Evolutionary conservation across 2,888 invertebrate genomes (phyloP).

Genomic region (Atrina japonica): DNA sequence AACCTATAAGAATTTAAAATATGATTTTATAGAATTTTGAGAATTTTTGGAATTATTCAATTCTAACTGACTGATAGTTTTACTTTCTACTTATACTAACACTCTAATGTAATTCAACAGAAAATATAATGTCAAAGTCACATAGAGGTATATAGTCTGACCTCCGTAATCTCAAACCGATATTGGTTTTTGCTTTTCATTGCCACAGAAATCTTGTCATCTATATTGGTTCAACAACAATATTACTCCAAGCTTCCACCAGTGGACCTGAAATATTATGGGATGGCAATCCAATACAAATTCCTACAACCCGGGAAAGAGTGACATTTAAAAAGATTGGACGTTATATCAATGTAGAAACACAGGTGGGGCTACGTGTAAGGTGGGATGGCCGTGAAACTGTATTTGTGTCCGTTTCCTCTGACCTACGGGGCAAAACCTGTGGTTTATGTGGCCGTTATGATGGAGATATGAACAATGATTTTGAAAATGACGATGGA

Average conservation of each 20-base stretch:
- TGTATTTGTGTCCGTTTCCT: slow-evolving; percentile 65
- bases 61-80: no score
- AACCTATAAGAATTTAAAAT: no score
- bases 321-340: slow-evolving; percentile 88
- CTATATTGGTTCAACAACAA: slow-evolving; percentile 86
- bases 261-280: slow-evolving; percentile 61
- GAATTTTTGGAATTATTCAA: no score
- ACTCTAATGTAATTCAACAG: no score
- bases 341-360: slow-evolving; percentile 83
- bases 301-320: slow-evolving; percentile 82
- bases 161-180: no score
- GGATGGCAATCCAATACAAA: slow-evolving; percentile 51
- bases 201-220: slow-evolving; percentile 83
- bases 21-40: no score
- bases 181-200: slow-evolving; percentile 1
- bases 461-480: slow-evolving; percentile 87
- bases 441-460: slow-evolving; percentile 91
- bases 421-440: slow-evolving; percentile 87
- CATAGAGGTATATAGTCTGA: no score
- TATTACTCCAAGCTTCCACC: slow-evolving; percentile 54
- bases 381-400: slow-evolving; percentile 88
- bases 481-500: slow-evolving; percentile 85
- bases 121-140: no score
- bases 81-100: no score
- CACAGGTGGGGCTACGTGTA: slow-evolving; percentile 83